Base-by-base conservation (phyloP, 2,888 invertebrate species). In the Spilosoma lubricipeda region DNA sequence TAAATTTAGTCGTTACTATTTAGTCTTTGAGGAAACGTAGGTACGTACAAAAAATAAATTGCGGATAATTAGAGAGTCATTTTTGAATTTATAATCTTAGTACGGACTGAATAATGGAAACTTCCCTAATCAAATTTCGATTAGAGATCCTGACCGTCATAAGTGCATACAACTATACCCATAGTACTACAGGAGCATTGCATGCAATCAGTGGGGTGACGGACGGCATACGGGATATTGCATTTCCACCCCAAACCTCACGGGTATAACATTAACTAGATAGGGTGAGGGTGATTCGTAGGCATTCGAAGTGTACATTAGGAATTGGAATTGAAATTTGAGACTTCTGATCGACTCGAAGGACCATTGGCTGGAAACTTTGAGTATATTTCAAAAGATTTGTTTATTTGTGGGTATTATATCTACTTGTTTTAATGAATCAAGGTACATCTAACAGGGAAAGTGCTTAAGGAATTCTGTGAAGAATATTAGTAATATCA, bases 211-310 rank as follows among this genome's bases (percentile, higher is more conserved):
- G 65, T 48, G 70, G 23, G 33, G 30, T 65, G 48, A 67, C 39
- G 65, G 30, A 30, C 13, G 63, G 63, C 63, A 18, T 63, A 63
- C 69, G 70, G 74, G 74, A 74, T 74, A 74, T 74, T 74, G 70
- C 70, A 74, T 74, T 70, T 74, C 66, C 70, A 33, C 65, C 70
- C 67, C 18, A 45, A 59, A 56, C 39, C 70, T 45, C 59, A 42
- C 15, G 66, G 64, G 69, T 69, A 69, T 70, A 70, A 42, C 45
- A 45, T 74, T 74, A 70, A 67, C 69, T 70, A 42, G 65, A 30
- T 42, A 65, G 73, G 73, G 45, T 64, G 69, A n/a, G 11, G 30
- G 11, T 66, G 8, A 9, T 20, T 5, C 39, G n/a, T 39, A 39
- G 65, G n/a, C 36, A 66, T 20, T 23, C 36, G 39, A 36, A 39